Conservation (phyloP, 2,888 invertebrate genomes). For the Habroteleia sp. region DNA sequence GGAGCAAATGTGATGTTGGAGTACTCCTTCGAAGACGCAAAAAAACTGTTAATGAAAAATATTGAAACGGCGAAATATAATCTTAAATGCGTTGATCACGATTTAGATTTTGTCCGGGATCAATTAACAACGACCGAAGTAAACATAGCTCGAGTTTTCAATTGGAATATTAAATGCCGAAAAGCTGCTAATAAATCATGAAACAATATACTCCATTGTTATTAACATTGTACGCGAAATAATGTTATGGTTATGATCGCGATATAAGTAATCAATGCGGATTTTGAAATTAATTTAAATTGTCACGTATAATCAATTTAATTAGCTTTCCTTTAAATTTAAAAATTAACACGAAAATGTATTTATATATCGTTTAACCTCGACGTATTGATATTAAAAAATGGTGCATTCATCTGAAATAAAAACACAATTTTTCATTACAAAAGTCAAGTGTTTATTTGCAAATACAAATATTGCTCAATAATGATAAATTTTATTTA, state of each 20-base stretch:
- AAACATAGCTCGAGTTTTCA: slow-evolving; percentile 98
- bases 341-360: background rate
- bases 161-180: slow-evolving; percentile 96
- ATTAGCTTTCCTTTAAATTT: background rate
- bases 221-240: background rate
- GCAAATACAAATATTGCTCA: slow-evolving; percentile 15
- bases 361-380: slow-evolving; percentile 6
- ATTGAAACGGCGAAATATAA: slow-evolving; percentile 92
- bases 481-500: slow-evolving; percentile 8
- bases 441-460: slow-evolving; percentile 44
- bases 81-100: slow-evolving; percentile 92
- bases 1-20: slow-evolving; percentile 99
- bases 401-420: slow-evolving; percentile 13
- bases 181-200: slow-evolving; percentile 20
- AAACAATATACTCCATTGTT: background rate
- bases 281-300: no score
- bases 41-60: slow-evolving; percentile 90
- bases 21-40: slow-evolving; percentile 95
- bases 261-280: background rate
- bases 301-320: no score
- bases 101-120: slow-evolving; percentile 96
- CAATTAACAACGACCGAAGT: slow-evolving; percentile 99
- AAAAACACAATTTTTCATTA: slow-evolving; percentile 48
- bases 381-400: background rate
- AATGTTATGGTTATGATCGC: background rate